Base-by-base conservation (phyloP, 2,888 invertebrate genomes). In the Boloria euphrosyne region DNA sequence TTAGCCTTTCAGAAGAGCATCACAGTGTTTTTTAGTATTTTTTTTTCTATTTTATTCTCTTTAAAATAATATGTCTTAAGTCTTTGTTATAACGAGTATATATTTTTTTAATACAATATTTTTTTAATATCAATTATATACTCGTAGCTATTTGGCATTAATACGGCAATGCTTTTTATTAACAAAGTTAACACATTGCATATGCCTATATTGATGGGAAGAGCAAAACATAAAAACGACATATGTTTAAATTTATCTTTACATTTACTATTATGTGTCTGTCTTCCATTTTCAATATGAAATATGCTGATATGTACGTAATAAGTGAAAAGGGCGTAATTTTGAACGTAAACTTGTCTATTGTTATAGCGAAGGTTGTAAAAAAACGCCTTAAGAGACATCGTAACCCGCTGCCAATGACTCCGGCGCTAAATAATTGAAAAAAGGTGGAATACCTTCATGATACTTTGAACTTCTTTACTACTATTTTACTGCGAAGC, bases 361-460 rank as follows among this genome's bases (percentile, higher is more conserved):
- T n/a, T n/a, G 10, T 3, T 31, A 31, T 31, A 31, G 73, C 67
- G 67, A 61, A 50, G 68, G 67, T 61, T 69, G 65, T 68, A 66
- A 71, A 64, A 57, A 58, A 59, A 59, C 65, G 38, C 18, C 59
- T 65, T 59, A 31, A 43, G 63, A 60, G 16, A 22, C 44, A 43
- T 65, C 70, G 71, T 70, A 70, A 68, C 66, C 59, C 63, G 31
- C 38, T 53, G 61, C 63, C 67, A 68, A 58, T 70, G 64, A 67
- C 65, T 69, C 52, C 54, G 43, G 50, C 44, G 22, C 49, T 55
- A 46, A 51, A 65, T 60, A 60, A 60, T 49, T 49, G 52, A 49
- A 65, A 54, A n/a, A 54, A 60, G 22, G n/a, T n/a, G 27, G 17
- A 57, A 46, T 31, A 47, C 47, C 27, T 49, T 53, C 53, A 49